A percentile compares a stretch with the other conserved stretches of the same genome.
These are phyloP conservation scores for Pediacus dermestoides DNA, from an alignment of 2,888 invertebrate genomes.

Conservation along the genomic window DNA sequence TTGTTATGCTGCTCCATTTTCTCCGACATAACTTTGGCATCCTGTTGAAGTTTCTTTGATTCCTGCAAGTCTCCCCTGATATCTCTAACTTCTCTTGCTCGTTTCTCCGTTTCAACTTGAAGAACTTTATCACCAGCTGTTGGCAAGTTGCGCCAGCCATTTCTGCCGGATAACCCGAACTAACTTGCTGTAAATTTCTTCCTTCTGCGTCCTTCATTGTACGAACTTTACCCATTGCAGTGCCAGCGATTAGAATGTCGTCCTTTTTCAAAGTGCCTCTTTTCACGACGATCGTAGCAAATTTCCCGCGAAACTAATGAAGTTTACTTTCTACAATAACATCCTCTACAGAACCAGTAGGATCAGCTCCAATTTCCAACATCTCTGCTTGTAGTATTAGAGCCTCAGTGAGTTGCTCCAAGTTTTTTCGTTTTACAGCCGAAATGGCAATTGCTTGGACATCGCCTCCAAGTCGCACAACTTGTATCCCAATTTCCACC, in stretches of 20 bases:
- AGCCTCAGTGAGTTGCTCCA: slow-evolving; percentile 77
- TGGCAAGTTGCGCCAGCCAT: slow-evolving; percentile 93
- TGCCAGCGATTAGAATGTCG: slow-evolving; percentile 75
- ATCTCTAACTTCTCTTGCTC: slow-evolving; percentile 39
- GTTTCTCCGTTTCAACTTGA: slow-evolving; percentile 61
- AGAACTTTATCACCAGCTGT: slow-evolving; percentile 83
- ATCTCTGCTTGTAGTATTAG: slow-evolving; percentile 80
- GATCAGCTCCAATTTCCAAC: slow-evolving; percentile 82
- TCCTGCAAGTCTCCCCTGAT: slow-evolving; percentile 56
- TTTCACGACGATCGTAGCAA: slow-evolving; percentile 80
- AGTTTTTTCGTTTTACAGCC: slow-evolving; percentile 77
- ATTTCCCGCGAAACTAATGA: slow-evolving; percentile 68
- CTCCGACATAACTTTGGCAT: slow-evolving; percentile 59
- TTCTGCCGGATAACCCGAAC: slow-evolving; percentile 79
- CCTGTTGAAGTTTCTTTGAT: slow-evolving; percentile 61
- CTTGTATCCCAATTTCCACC: slow-evolving; percentile 71
- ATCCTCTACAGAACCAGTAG: slow-evolving; percentile 81
- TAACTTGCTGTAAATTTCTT: slow-evolving; percentile 59
- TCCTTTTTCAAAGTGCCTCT: slow-evolving; percentile 81
- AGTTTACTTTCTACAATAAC: slow-evolving; percentile 83
- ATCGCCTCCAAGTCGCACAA: slow-evolving; percentile 89
- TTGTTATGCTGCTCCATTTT: slow-evolving; percentile 64
- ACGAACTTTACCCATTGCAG: slow-evolving; percentile 79
- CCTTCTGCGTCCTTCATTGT: slow-evolving; percentile 78
- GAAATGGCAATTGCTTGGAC: slow-evolving; percentile 89